Evolutionary conservation across 2,888 invertebrate genomes (phyloP), one percentile per base, ranked within the genome.

Genomic region (Graphium colonna): DNA sequence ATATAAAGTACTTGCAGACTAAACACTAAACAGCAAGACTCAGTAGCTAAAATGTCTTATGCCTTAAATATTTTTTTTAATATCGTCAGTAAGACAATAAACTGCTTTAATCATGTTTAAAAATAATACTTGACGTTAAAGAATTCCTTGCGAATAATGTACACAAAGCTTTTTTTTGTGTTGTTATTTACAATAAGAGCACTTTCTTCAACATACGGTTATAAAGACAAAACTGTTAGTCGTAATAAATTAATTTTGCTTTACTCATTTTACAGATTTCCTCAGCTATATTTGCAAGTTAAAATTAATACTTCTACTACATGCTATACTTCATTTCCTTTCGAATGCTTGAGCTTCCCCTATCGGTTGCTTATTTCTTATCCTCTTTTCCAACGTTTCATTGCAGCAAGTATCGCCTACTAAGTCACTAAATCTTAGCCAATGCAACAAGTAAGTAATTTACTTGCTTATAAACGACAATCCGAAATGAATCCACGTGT

Each of bases 351-450:
- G 60, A 61, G 64, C 67, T 61, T 69, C 68, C 67, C 67, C 70
- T 74, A 62, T 75, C 67, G 73, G 71, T 77, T 75, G 84, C 84
- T 84, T 74, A 62, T 68, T 75, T 80, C 77, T 85, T 85, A 84
- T 74, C 74, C 78, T 31, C 3, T 76, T 79, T 68, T 61, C 70
- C 75, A 81, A 81, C 78, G 79, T 88, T 88, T 88, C 79, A 87
- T 89, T 89, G 69, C 89, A 88, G 88, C 88, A 81, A 82, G 75
- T 88, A 65, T 88, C 89, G 82, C 88, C 89, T 79, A 81, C 86
- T 88, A 89, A 89, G 87, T 86, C 88, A 84, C 83, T 88, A 84
- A 88, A 84, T 71, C 77, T 74, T 87, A 84, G 82, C 73, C 78
- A 75, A 68, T 69, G 71, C 71, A 75, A 68, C 82, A 88, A 86